Percentiles rank a stretch among this genome's conserved stretches.
phyloP scores from a whole-genome alignment of 2,113 vertebrate species.

The Zosterops lateralis region DNA sequence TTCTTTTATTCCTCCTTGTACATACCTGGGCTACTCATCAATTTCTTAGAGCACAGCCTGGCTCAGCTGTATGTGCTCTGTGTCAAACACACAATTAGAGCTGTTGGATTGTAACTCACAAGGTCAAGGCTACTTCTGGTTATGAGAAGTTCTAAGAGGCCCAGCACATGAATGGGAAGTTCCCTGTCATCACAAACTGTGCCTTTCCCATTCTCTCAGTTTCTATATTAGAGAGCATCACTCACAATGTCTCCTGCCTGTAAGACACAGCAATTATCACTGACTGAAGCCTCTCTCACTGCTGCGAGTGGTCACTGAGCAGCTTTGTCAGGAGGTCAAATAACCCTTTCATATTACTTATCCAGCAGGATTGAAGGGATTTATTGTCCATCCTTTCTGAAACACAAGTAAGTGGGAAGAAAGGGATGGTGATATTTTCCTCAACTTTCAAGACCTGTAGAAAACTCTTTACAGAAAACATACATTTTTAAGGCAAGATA shows the following conservation, averaged over 20 bases:
- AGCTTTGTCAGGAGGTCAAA: background rate
- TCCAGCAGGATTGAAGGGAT: background rate
- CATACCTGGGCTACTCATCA: fast-evolving
- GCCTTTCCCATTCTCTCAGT: background rate
- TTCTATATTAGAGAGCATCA: background rate
- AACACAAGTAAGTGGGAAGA: background rate
- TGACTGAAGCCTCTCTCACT: background rate
- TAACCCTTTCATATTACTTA: background rate
- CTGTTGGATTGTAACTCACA: background rate
- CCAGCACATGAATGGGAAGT: background rate
- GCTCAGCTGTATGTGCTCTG: background rate
- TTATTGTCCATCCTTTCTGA: background rate
- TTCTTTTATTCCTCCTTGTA: too few species aligned
- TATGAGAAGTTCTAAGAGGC: background rate
- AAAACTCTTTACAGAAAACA: background rate
- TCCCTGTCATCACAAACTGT: background rate
- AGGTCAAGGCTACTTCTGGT: background rate
- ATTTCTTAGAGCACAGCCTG: background rate
- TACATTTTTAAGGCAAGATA: background rate
- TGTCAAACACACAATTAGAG: background rate
- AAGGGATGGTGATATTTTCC: background rate
- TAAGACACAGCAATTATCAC: background rate
- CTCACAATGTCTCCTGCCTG: background rate
- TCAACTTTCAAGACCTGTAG: background rate
- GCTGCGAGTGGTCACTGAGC: background rate